Conservation (phyloP, 2,113 vertebrate species). For the Amia ocellicauda region DNA sequence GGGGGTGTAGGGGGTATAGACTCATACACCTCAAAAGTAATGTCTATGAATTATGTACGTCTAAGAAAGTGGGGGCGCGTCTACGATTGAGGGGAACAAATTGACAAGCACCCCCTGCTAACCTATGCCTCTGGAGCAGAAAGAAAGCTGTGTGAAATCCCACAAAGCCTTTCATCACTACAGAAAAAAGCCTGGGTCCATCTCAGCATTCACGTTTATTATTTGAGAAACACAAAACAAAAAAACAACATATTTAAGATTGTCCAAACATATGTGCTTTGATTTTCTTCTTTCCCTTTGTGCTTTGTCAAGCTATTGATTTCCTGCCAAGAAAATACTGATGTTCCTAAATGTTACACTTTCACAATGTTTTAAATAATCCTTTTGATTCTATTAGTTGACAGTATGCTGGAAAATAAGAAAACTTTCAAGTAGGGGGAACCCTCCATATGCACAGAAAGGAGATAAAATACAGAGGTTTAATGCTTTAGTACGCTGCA, state of each 20-base stretch:
- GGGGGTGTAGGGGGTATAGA: no score
- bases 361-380: constrained; percentile 31
- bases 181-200: no score
- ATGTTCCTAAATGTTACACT: constrained; percentile 30
- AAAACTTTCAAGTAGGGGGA: not conserved
- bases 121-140: no score
- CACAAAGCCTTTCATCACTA: no score
- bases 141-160: no score
- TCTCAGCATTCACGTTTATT: constrained; percentile 39
- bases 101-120: no score
- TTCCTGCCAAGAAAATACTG: constrained; percentile 38
- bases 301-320: constrained; percentile 44
- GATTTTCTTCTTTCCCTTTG: constrained; percentile 32
- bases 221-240: constrained; percentile 32
- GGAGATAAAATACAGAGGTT: no score
- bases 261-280: constrained; percentile 41
- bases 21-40: no score
- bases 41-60: no score
- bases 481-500: no score
- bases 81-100: no score
- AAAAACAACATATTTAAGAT: constrained; percentile 29
- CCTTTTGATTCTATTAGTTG: constrained; percentile 48
- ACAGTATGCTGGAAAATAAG: constrained; percentile 27
- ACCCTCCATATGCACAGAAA: not conserved
- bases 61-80: no score